Base-by-base conservation (phyloP, 92 coral and sea anemone species). In the Umimayanthus chanpuru region DNA sequence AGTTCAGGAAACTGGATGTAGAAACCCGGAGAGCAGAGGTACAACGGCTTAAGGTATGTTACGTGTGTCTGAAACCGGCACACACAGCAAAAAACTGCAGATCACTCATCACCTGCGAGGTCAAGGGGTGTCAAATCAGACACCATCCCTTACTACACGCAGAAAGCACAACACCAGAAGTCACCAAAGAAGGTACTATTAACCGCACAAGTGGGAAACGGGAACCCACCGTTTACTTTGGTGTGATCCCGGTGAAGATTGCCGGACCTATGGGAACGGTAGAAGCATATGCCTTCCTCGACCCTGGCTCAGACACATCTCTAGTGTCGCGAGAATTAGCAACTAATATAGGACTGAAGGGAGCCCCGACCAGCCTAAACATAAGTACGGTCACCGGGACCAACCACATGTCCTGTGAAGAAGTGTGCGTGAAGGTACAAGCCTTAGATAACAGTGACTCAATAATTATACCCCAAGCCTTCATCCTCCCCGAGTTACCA, bases 351-450 rank as follows among this genome's bases (percentile, higher is more conserved):
- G 77, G 70, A 32, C 90, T 87, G 44, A 85, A 5, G 41, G 93
- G 91, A 21, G 66, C 76, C 39, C 20, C 89, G 9, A n/a, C 78
- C 79, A 67, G 21, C 4, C 65, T 82, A 15, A 82, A 47, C 36
- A 47, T 90, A 39, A 86, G 68, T 56, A 88, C 88, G 40, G 86
- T 91, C 70, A 71, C 88, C 30, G 76, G 32, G 36, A 58, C 77
- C 10, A 58, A 77, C 32, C 73, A 78, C 70, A 38, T 79, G 23
- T 20, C 25, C 56, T 47, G 82, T 78, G 89, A 74, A 85, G 76
- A 36, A 47, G 38, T 28, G 66, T 73, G 38, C 28, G 58, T 21
- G 82, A 14, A 68, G 20, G 20, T 68, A n/a, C 29, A 44, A 20
- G 81, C 82, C 68, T 74, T 78, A 72, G 89, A 78, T 9, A 74